Evolutionary conservation across 1,140 invertebrate genomes (phyloP), one percentile per base, ranked within the genome.

Genomic region (Rhyacophila brunnea): DNA sequence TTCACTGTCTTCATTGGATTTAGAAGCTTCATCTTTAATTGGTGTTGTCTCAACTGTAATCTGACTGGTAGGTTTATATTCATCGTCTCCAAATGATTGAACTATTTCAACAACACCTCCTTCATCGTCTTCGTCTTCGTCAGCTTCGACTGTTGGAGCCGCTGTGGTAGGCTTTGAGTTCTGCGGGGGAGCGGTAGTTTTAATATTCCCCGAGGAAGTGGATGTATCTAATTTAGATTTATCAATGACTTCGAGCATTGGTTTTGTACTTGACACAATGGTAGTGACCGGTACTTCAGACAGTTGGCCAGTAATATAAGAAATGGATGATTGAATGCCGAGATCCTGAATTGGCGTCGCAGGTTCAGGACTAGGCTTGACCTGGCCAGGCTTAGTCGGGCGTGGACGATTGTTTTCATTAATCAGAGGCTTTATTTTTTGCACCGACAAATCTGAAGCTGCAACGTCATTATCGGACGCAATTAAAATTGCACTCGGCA

Each of bases 241-340:
- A 5, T 76, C 76, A 66, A 57, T 75, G 49, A 68, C 73, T 72
- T 61, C 74, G 69, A 60, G 70, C 73, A 57, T 66, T 64, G 19
- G 66, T 53, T 58, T 56, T 14, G 53, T 53, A 17, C 66, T 70
- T 6, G 74, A 66, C 57, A 73, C 60, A 40, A 77, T 72, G 28
- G 74, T 71, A 19, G 74, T 73, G 5, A 71, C 74, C 58, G 74
- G 75, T 66, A 77, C 70, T 14, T 68, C 69, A 32, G 76, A 76
- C 18, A 80, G 56, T 56, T 79, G 77, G 36, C 75, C 76, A 18
- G 77, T 78, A 6, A 79, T 75, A 66, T 75, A 72, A n/a, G 74
- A 75, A 57, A 79, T 69, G 14, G 77, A 79, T 66, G 76, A 71
- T 68, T 78, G 73, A 47, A 80, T 64, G 4, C 75, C 74, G 28